Base-by-base conservation (phyloP, 2,113 vertebrate species). In the Rafetus swinhoei region DNA sequence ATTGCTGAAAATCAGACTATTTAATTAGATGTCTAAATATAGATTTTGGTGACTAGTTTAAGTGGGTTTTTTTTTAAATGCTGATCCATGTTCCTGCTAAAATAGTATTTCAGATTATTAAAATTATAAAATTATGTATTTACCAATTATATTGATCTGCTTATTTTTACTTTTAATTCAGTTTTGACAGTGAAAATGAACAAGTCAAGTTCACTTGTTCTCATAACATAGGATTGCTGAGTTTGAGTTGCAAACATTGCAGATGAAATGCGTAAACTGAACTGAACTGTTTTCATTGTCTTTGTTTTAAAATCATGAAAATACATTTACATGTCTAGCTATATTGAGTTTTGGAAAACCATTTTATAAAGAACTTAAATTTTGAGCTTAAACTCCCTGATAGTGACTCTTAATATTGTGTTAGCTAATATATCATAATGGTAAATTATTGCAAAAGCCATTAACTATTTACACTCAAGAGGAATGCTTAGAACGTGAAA, bases 341-440 rank as follows among this genome's bases (percentile, higher is more conserved):
- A 60, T 85, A 56, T 19, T 57, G 56, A 27, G 7, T 87, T 93
- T 85, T 93, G 65, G 35, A 89, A 85, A 93, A 92, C 57, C 72
- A 74, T 90, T 84, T 53, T 93, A 84, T 35, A 74, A 14, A 29
- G 84, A 55, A 24, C 59, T 32, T 87, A 86, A 50, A 92, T 86
- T 88, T 81, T 77, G 45, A 69, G 29, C 2, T 10, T 57, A 22
- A 82, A 60, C 29, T 90, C 14, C 55, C 18, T 27, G n/a, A 0
- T 1, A 62, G 81, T 45, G 82, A 60, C 52, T 77, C 9, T 45
- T 92, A 56, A 60, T 50, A 52, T 57, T 0, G 0, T 39, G 27
- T 25, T 76, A 22, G 25, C 52, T 82, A 15, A 25, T 3, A 11
- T 91, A 84, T 87, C 16, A 4, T 89, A 77, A 45, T 29, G 87